Base-by-base conservation (phyloP, 2,888 invertebrate genomes). In the Flabesymbios commensalis region DNA sequence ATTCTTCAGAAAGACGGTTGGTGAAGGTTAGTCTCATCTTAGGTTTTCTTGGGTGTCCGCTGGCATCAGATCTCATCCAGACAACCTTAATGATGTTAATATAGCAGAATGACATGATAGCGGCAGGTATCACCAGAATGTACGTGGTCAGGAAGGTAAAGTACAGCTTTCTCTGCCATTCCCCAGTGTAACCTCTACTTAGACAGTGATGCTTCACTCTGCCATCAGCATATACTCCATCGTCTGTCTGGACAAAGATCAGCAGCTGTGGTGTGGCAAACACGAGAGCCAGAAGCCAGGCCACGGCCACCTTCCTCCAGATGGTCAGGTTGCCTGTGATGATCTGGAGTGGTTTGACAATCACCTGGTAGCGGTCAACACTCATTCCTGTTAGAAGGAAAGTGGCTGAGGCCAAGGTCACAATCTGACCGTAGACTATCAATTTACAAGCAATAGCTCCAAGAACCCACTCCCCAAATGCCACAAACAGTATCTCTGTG, bases 161-260 rank as follows among this genome's bases (percentile, higher is more conserved):
- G 70, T 83, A 83, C 4, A 82, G 68, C 66, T 84, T 83, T 2
- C 83, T 72, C 65, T 84, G 84, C 84, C 84, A 84, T 43, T 73
- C 70, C 0, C 76, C 78, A 22, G 82, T 81, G 71, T 84, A 84
- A 14, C 84, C 84, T 2, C 70, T 69, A 66, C 83, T 83, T 49
- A 72, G 68, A 66, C 84, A 84, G 54, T 74, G 68, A 59, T 77
- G 75, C n/a, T 75, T 70, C 0, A 74, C 65, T 4, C 69, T 68
- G 1, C 80, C 80, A 47, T 79, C 77, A 2, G 70, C 68, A 43
- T 75, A 72, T 14, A 67, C 66, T 2, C 73, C 75, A 31, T 72
- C 71, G 48, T 74, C 71, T 19, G 77, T 78, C 74, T 82, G 78
- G 4, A 81, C 76, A 67, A 83, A 84, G 39, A 84, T 83, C 65